phyloP scores from a whole-genome alignment of 2,113 vertebrate genomes.

The Tenrec ecaudatus region DNA sequence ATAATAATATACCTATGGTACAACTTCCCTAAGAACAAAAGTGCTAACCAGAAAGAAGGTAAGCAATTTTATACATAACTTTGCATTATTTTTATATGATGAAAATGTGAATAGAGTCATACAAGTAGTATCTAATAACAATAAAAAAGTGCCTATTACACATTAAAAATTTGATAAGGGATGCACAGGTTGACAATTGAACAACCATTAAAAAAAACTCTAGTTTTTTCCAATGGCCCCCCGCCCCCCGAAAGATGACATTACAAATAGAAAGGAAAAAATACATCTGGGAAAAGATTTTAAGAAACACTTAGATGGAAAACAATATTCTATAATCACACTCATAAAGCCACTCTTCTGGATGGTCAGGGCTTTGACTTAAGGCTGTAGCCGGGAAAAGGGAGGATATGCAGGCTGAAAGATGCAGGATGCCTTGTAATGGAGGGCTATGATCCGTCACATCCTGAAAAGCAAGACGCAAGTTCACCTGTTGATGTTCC shows the following conservation, averaged over 20 bases:
- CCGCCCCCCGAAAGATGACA: slow-evolving; percentile 15
- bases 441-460: not conserved
- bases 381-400: slow-evolving; percentile 38
- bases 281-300: not conserved
- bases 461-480: slow-evolving; percentile 25
- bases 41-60: too few relatives aligned
- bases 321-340: not conserved
- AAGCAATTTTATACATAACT: too few relatives aligned
- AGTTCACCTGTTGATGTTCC: slow-evolving; percentile 44
- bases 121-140: not conserved
- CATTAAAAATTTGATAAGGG: not conserved
- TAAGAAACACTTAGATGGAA: not conserved
- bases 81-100: too few relatives aligned
- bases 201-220: not conserved
- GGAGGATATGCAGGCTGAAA: not conserved
- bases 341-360: slow-evolving; percentile 33
- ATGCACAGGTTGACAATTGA: not conserved
- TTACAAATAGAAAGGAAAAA: slow-evolving; percentile 27
- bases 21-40: too few relatives aligned
- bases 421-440: not conserved
- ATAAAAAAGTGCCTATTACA: not conserved
- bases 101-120: not conserved
- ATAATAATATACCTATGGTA: too few relatives aligned
- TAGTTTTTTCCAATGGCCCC: not conserved
- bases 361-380: slow-evolving; percentile 46